A percentile compares a stretch with the other conserved stretches of the same genome.
These are phyloP conservation scores for Listrodromus nycthemerus DNA, from an alignment of 2,888 invertebrate species.

Conservation along the genomic window DNA sequence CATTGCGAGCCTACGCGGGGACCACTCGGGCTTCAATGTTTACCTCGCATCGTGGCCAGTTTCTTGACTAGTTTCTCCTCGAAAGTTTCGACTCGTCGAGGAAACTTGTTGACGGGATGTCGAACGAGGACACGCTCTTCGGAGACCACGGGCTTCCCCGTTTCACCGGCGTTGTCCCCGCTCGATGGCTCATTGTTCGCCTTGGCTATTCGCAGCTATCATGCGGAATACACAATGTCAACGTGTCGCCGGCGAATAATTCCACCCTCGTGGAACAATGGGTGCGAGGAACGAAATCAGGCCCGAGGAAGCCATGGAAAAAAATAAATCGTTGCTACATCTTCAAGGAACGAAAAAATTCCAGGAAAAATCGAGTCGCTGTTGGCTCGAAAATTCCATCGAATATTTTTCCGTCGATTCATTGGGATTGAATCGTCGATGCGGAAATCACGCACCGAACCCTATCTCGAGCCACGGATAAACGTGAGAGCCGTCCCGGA, in stretches of 20 bases:
- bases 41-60: not conserved
- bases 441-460: slow-evolving; percentile 33
- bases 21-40: not conserved
- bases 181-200: slow-evolving; percentile 1
- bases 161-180: not conserved
- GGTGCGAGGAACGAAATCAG: not conserved
- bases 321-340: too few relatives aligned
- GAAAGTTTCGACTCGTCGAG: slow-evolving; percentile 30
- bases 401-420: not conserved
- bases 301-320: not conserved
- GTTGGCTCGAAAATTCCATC: not conserved
- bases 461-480: slow-evolving; percentile 49
- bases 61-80: slow-evolving; percentile 37
- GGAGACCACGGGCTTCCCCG: slow-evolving; percentile 11
- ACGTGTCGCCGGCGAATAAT: not conserved
- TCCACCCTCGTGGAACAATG: not conserved
- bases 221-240: not conserved
- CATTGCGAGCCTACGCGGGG: slow-evolving; percentile 19
- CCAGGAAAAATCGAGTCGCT: not conserved
- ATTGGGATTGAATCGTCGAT: slow-evolving; percentile 31
- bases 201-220: not conserved
- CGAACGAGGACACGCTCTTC: slow-evolving; percentile 17
- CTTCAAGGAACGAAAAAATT: not conserved
- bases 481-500: slow-evolving; percentile 35
- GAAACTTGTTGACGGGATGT: slow-evolving; percentile 19